Evolutionary conservation across 2,113 vertebrate genomes (phyloP), one percentile per base, ranked within the genome.

Genomic region (Phoxinus phoxinus): DNA sequence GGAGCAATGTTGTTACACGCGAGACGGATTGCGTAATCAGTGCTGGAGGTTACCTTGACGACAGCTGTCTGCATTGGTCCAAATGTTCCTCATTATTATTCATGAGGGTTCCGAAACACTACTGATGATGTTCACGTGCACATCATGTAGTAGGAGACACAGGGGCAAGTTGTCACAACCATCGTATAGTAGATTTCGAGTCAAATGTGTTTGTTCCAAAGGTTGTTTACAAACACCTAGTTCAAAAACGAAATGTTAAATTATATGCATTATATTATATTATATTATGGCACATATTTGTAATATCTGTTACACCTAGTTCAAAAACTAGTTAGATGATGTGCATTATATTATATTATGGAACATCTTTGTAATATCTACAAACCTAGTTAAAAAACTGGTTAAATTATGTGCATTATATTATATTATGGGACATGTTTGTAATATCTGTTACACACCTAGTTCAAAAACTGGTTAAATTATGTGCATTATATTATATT

Each of bases 41-140:
- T 53, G 58, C 19, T 59, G 41, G 44, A 72, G 73, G 80, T 86
- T 88, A 73, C 72, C 83, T n/a, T 37, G 82, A 51, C 69, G 81
- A 85, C 85, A 37, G 81, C n/a, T 76, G 85, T 67, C n/a, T 76
- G 82, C 74, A 53, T 77, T 63, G 77, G 77, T 86, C 65, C 75
- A 72, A 72, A 80, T 56, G 56, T 56, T 80, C 58, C 21, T 77
- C 25, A 32, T 46, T 63, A 41, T n/a, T n/a, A n/a, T n/a, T n/a
- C n/a, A n/a, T n/a, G n/a, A n/a, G n/a, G n/a, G n/a, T n/a, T n/a
- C n/a, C n/a, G n/a, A n/a, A n/a, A 21, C 51, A 21, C 5, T 21
- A 67, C 19, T 11, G 32, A 48, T 69, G 25, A 56, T 81, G 72
- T 5, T 58, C 25, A 35, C 32, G 17, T 32, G 19, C 19, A 9